Conservation (phyloP, 2,888 invertebrate species). For the Dichetophora obliterata region DNA sequence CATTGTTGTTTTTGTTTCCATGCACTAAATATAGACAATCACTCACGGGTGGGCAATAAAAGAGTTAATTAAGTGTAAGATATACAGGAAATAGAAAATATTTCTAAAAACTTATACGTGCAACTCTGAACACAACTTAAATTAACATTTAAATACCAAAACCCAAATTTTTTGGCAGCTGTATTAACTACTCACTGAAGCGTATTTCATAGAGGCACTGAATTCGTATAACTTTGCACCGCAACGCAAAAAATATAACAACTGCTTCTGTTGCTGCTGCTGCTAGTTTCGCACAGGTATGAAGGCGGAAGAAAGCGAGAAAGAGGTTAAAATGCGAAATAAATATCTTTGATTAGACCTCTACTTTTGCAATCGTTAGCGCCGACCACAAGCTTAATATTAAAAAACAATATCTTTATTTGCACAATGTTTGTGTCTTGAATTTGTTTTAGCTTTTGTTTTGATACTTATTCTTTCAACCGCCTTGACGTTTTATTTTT, state of each 20-base stretch:
- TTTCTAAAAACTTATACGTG: too few species aligned
- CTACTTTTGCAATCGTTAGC: background rate
- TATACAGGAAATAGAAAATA: too few species aligned
- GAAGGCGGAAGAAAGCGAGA: too few species aligned
- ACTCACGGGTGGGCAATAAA: background rate
- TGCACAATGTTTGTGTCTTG: background rate
- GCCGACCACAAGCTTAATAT: background rate
- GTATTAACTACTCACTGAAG: constrained; percentile 4
- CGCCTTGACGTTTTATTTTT: constrained; percentile 15
- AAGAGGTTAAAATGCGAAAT: background rate
- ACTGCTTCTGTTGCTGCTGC: too few species aligned
- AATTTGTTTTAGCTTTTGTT: constrained; percentile 4
- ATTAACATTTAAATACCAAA: too few species aligned
- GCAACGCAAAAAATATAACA: background rate
- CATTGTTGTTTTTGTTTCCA: background rate
- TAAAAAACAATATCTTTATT: constrained; percentile 9
- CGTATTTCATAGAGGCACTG: background rate
- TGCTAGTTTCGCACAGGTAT: background rate
- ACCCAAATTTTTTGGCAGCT: background rate
- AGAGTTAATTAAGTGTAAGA: too few species aligned
- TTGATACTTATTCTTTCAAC: background rate
- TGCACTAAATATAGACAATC: constrained; percentile 1
- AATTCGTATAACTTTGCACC: background rate
- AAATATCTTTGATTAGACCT: constrained; percentile 18
- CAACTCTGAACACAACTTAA: too few species aligned